phyloP scores from a whole-genome alignment of 2,113 vertebrate species.

The Oreochromis spilurus region DNA sequence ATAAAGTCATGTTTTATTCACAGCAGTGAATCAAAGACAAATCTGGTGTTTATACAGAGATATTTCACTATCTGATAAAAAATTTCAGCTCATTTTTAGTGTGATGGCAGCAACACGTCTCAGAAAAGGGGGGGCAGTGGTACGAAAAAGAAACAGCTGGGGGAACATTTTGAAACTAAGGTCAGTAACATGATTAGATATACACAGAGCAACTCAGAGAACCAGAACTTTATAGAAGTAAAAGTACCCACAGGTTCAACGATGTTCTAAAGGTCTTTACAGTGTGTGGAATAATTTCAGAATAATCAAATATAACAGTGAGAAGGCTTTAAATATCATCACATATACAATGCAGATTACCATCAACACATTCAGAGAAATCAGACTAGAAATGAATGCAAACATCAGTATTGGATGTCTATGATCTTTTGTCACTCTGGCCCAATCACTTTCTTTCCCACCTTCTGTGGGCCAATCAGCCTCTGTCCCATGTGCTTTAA shows the following conservation, averaged over 20 bases:
- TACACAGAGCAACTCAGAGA: fast-evolving
- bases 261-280: background rate
- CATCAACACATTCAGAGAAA: background rate
- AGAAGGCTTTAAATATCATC: background rate
- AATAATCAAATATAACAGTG: background rate
- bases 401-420: background rate
- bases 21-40: background rate
- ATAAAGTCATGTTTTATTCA: background rate
- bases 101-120: background rate
- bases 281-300: background rate
- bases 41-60: background rate
- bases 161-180: too few species aligned
- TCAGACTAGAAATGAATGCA: background rate
- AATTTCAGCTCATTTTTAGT: too few species aligned
- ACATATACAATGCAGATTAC: background rate
- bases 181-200: background rate
- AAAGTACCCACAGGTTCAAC: background rate
- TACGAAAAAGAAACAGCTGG: too few species aligned
- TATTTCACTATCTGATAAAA: background rate
- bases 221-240: background rate
- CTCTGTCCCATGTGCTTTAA: background rate
- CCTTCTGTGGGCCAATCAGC: background rate
- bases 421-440: background rate
- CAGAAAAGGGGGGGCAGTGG: too few species aligned
- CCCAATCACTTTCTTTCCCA: background rate